Conservation (phyloP, 2,797 vertebrate species). For the Coendou prehensilis region DNA sequence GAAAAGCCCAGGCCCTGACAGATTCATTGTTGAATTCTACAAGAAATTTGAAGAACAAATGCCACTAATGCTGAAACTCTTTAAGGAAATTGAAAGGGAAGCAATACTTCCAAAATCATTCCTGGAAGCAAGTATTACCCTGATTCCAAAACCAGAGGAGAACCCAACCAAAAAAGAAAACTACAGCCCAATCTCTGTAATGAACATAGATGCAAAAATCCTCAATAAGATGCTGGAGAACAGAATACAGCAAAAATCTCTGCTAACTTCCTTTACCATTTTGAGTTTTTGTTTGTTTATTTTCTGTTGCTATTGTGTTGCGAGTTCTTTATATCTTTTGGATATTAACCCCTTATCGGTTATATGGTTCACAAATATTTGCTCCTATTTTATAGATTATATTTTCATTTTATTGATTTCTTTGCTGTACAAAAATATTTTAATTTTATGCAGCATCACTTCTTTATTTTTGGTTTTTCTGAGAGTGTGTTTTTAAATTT, state of each 20-base stretch:
- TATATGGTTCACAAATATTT: too few relatives aligned
- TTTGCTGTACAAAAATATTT: neutral
- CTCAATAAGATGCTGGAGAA: neutral
- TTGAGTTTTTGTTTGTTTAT: neutral
- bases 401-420: neutral
- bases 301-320: neutral
- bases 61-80: neutral
- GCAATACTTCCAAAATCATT: neutral
- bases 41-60: neutral
- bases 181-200: neutral
- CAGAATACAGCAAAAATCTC: neutral
- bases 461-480: neutral
- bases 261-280: neutral
- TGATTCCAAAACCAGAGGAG: neutral
- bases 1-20: neutral
- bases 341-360: neutral
- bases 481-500: neutral
- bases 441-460: neutral
- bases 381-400: neutral
- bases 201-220: neutral
- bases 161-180: neutral
- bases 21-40: neutral
- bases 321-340: neutral
- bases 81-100: neutral
- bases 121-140: neutral